Evolutionary conservation across 2,113 vertebrate genomes (phyloP), one percentile per base, ranked within the genome.

Genomic region (Phalacrocorax pelagicus): DNA sequence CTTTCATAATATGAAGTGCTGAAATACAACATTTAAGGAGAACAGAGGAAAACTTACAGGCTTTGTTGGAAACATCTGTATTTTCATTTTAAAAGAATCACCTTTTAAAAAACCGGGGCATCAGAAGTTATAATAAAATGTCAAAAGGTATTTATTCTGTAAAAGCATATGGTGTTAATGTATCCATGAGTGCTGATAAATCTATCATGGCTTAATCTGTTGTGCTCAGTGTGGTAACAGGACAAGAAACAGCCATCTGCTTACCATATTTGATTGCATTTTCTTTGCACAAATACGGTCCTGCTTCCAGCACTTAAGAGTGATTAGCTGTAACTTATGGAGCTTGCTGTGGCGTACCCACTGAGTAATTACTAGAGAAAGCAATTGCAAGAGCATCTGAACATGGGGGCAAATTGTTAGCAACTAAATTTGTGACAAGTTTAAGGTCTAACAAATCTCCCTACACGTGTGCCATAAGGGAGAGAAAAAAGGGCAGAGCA

Each of bases 211-310:
- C 59, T 69, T 97, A 91, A 96, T 94, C 95, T 97, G 97, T 90
- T 93, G 94, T 88, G 86, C 95, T 95, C 95, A 90, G 88, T 95
- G 86, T 92, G 72, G 91, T 91, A 96, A 96, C 95, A 94, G 92
- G 87, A 88, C 89, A 96, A 67, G 90, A 59, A 94, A 79, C 93
- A 93, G 96, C 97, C 97, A 98, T 98, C 97, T 98, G 98, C 92
- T 98, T 96, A 69, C 95, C 55, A 61, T 97, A 88, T 96, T 96
- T 96, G 95, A 97, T 98, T 92, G 94, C 97, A 95, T 90, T 93
- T 96, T 96, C 97, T 92, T 89, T 95, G 93, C 92, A 86, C 94
- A 97, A 97, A 96, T 81, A 79, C 74, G 75, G 87, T 89, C 83
- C 61, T 88, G 89, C 94, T 97, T 90, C 96, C 79, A 97, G 97